These are phyloP conservation scores for Mactromeris polynyma DNA, from an alignment of 2,888 invertebrate genomes.

Conservation along the genomic window DNA sequence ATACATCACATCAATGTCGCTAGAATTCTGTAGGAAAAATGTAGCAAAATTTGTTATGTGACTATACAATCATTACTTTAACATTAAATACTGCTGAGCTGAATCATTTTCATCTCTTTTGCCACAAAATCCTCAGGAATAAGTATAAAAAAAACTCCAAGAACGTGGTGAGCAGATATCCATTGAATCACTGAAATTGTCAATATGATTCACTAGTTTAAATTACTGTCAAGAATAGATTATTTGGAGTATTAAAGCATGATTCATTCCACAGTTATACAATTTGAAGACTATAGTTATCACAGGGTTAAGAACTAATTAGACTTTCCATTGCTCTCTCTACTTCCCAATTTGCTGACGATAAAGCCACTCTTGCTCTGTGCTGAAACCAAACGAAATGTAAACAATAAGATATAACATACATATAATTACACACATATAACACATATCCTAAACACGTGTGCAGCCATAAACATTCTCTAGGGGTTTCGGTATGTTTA, in stretches of 20 bases:
- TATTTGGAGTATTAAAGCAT: constrained; percentile 10
- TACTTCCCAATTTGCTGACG: constrained; percentile 96
- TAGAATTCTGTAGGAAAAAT: neutral
- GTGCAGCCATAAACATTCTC: too few relatives aligned
- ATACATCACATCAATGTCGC: neutral
- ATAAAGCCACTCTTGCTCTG: constrained; percentile 95
- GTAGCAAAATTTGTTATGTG: too few relatives aligned
- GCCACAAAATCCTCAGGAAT: neutral
- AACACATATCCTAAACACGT: too few relatives aligned
- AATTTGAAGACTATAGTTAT: constrained; percentile 51
- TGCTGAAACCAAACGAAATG: constrained; percentile 88
- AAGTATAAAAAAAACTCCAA: neutral
- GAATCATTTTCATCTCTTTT: too few relatives aligned
- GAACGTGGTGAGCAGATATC: neutral
- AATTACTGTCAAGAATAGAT: neutral
- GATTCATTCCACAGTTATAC: constrained; percentile 36
- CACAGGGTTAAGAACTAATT: constrained; percentile 90
- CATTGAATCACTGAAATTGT: neutral
- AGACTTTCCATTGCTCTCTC: constrained; percentile 96
- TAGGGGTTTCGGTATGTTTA: too few relatives aligned
- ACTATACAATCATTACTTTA: too few relatives aligned
- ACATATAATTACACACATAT: too few relatives aligned
- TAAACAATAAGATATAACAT: neutral
- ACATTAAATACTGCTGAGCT: too few relatives aligned
- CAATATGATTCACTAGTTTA: neutral